Percentiles rank a stretch among this genome's conserved stretches.
Conservation (phyloP, 2,888 invertebrate species). For the Andrena flavipes region DNA sequence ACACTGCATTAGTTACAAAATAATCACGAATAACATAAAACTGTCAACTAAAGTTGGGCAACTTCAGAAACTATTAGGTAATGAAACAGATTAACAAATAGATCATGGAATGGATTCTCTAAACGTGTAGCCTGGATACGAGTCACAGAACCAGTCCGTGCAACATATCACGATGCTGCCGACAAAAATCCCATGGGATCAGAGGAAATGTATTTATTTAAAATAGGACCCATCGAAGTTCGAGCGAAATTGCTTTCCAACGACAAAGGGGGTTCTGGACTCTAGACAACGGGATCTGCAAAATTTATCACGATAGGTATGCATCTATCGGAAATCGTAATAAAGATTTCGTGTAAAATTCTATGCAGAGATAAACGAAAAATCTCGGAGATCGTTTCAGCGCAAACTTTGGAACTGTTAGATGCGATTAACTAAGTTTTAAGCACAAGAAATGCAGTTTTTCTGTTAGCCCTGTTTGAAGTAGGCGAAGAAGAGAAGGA, state of each 20-base stretch:
- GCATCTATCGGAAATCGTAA: neutral
- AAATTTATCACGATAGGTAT: slow-evolving; percentile 58
- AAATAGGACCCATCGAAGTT: slow-evolving; percentile 37
- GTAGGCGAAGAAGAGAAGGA: too few species aligned
- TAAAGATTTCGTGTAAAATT: slow-evolving; percentile 8
- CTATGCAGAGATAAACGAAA: too few species aligned
- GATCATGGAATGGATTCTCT: neutral
- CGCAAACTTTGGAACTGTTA: too few species aligned
- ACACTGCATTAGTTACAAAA: too few species aligned
- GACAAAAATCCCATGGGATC: slow-evolving; percentile 24
- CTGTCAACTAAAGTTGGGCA: too few species aligned
- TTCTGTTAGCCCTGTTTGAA: too few species aligned
- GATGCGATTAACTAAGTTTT: too few species aligned
- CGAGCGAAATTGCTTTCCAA: slow-evolving; percentile 23
- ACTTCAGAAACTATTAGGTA: neutral
- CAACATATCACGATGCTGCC: slow-evolving; percentile 21
- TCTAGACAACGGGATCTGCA: slow-evolving; percentile 59
- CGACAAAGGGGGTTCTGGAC: slow-evolving; percentile 24
- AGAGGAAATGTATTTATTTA: slow-evolving; percentile 37
- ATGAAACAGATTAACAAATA: neutral
- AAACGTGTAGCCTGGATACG: neutral
- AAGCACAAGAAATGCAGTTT: too few species aligned
- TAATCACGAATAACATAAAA: too few species aligned
- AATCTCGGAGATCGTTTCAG: too few species aligned
- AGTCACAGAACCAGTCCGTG: neutral